Conservation (phyloP, 2,797 vertebrate genomes). For the Chrosomus eos region DNA sequence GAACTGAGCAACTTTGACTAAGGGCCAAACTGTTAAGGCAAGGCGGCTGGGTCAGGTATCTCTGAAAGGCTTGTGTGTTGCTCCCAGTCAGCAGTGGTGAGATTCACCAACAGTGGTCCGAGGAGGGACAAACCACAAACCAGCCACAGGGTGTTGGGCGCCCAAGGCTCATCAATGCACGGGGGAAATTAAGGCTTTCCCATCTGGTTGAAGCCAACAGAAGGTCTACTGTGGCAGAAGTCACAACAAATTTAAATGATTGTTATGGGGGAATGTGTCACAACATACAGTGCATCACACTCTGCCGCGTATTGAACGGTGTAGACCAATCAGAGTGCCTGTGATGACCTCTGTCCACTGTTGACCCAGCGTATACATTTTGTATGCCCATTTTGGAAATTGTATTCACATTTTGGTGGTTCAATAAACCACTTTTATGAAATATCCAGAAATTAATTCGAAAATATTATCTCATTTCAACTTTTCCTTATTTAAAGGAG, state of each 20-base stretch:
- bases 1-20: too few species aligned
- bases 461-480: neutral
- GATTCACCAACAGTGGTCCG: too few species aligned
- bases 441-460: neutral
- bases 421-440: neutral
- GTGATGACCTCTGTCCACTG: too few species aligned
- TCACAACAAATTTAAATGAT: neutral
- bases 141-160: neutral
- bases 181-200: too few species aligned
- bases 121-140: neutral
- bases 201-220: too few species aligned
- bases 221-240: too few species aligned
- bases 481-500: neutral
- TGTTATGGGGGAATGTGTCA: neutral
- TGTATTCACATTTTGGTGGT: neutral
- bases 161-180: neutral
- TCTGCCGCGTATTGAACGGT: rapidly evolving
- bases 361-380: neutral
- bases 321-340: neutral
- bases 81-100: too few species aligned
- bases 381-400: neutral
- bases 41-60: too few species aligned
- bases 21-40: too few species aligned
- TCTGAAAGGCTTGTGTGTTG: too few species aligned
- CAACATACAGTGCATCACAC: neutral